Evolutionary conservation across 2,888 invertebrate species (phyloP).

Genomic region (Scotopteryx bipunctaria): DNA sequence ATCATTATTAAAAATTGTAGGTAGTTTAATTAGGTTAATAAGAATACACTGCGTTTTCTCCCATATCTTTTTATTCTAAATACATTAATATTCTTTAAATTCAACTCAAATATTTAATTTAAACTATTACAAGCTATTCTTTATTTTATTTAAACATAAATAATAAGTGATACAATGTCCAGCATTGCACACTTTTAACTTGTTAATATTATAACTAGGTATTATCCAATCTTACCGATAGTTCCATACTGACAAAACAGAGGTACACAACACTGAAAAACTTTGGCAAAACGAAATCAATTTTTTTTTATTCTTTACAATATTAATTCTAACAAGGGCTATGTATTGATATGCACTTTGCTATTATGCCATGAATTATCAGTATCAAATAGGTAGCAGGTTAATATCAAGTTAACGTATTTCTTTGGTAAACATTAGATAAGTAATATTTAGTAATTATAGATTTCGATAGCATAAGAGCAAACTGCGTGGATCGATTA

Average conservation of each 20-base stretch:
- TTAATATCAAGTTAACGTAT: slow-evolving; percentile 4
- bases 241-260: slow-evolving; percentile 73
- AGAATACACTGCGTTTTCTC: slow-evolving; percentile 62
- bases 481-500: slow-evolving; percentile 17
- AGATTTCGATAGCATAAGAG: slow-evolving; percentile 15
- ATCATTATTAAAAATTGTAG: neutral
- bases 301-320: slow-evolving; percentile 36
- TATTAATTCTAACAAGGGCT: slow-evolving; percentile 49
- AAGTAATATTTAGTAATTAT: neutral
- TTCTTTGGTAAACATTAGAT: slow-evolving; percentile 15
- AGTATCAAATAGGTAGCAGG: neutral
- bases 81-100: slow-evolving; percentile 83
- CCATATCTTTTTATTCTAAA: slow-evolving; percentile 84
- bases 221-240: slow-evolving; percentile 79
- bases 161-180: slow-evolving; percentile 81
- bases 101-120: slow-evolving; percentile 82
- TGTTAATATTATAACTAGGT: slow-evolving; percentile 77
- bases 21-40: slow-evolving; percentile 15
- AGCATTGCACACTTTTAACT: slow-evolving; percentile 81
- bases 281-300: slow-evolving; percentile 58
- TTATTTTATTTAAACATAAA: slow-evolving; percentile 74
- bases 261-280: slow-evolving; percentile 67
- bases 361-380: slow-evolving; percentile 13
- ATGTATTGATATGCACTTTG: slow-evolving; percentile 26
- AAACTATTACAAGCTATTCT: slow-evolving; percentile 83